A percentile compares a stretch with the other conserved stretches of the same genome.
Evolutionary conservation across 2,797 vertebrate species (phyloP).

Genomic region (Ctenopoma multispine): DNA sequence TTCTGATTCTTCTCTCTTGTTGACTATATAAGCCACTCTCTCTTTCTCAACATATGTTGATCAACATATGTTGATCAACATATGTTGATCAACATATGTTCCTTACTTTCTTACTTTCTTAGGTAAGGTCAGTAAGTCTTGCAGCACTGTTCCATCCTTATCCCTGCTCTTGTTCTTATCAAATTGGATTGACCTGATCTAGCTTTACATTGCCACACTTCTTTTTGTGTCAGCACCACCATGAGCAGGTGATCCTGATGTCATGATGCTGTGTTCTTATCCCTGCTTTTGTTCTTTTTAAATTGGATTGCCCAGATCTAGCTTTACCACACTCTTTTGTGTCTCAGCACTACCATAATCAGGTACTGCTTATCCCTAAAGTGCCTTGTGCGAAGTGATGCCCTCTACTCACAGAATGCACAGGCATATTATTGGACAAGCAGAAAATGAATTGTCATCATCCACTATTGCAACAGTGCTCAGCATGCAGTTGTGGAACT

Average conservation of each 20-base stretch:
- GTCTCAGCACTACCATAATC: background rate
- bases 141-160: background rate
- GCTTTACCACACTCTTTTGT: background rate
- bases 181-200: background rate
- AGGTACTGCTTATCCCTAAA: background rate
- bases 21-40: no score
- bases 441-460: no score
- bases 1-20: no score
- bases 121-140: no score
- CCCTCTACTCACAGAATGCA: background rate
- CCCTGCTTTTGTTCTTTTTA: background rate
- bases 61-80: no score
- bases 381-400: background rate
- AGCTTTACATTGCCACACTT: background rate
- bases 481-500: no score
- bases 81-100: no score
- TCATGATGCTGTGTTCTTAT: background rate
- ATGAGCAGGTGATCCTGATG: background rate
- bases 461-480: no score
- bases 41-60: no score
- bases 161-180: background rate
- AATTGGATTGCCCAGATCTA: background rate
- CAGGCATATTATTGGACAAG: background rate
- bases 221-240: background rate
- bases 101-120: no score